Base-by-base conservation (phyloP, 1,140 invertebrate genomes). In the Yoshiicerus persimilis region DNA sequence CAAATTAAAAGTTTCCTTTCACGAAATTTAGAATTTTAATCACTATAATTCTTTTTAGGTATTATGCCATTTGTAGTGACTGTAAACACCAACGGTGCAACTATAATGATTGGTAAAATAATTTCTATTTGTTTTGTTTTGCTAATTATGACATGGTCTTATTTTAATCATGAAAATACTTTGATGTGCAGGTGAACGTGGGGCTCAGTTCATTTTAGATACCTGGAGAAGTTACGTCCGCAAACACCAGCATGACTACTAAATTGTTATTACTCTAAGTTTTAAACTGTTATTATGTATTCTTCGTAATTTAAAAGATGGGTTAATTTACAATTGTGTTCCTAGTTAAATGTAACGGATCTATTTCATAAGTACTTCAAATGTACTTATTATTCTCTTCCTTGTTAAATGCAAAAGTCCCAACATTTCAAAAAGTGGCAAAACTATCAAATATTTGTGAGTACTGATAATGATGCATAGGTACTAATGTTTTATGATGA, bases 31-130 rank as follows among this genome's bases (percentile, higher is more conserved):
- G 41, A 56, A 56, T n/a, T 4, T 56, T 16, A n/a, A 56, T n/a
- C 20, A 1, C 4, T n/a, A 0, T 56, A 1, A n/a, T 20, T n/a
- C 16, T 56, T 56, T 47, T 20, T 30, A 70, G 92, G 92, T n/a
- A 91, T 93, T 38, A 93, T 93, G 92, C 92, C 92, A 16, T 80
- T 64, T 36, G 91, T 92, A 10, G 91, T 90, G 27, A 90, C 90
- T 20, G 88, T 89, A 16, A 90, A 90, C 38, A 90, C 88, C 13
- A 90, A 90, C 62, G 90, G 86, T 6, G 38, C 89, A 2, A 56
- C 85, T 4, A 89, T 89, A 47, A 47, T 88, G 34, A 90, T 90
- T 80, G 90, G 75, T n/a, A n/a, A n/a, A n/a, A n/a, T n/a, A n/a
- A n/a, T n/a, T n/a, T n/a, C n/a, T n/a, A n/a, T n/a, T n/a, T n/a